A percentile compares a stretch with the other conserved stretches of the same genome.
Evolutionary conservation across 2,113 vertebrate genomes (phyloP).

Genomic region (Micronycteris hirsuta): DNA sequence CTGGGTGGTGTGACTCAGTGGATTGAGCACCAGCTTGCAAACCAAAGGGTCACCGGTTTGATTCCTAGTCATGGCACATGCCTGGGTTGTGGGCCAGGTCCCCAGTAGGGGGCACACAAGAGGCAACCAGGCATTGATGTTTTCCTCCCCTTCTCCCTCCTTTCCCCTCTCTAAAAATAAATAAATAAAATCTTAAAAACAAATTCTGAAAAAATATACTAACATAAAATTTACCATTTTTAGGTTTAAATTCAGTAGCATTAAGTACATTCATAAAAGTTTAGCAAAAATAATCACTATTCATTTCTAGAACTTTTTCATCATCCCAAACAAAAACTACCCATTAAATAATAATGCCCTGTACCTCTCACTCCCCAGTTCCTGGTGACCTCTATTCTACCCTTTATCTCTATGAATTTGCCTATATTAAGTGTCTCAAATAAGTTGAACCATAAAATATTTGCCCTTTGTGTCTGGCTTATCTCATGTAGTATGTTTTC

Average conservation of each 20-base stretch:
- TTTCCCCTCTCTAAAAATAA: no score
- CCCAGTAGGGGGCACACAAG: no score
- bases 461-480: background rate
- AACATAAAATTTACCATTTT: background rate
- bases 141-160: no score
- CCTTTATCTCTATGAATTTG: background rate
- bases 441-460: background rate
- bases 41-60: no score
- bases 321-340: background rate
- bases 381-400: background rate
- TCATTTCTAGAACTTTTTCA: background rate
- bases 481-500: background rate
- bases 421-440: background rate
- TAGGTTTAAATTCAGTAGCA: background rate
- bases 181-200: no score
- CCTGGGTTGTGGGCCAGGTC: no score
- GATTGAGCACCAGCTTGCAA: no score
- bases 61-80: no score
- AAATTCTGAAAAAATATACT: background rate
- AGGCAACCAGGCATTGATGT: no score
- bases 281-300: background rate
- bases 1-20: no score
- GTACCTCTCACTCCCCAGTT: background rate
- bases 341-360: background rate
- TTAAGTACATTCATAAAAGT: background rate